Conservation (phyloP, 2,113 vertebrate species). For the Ailuropoda melanoleuca region DNA sequence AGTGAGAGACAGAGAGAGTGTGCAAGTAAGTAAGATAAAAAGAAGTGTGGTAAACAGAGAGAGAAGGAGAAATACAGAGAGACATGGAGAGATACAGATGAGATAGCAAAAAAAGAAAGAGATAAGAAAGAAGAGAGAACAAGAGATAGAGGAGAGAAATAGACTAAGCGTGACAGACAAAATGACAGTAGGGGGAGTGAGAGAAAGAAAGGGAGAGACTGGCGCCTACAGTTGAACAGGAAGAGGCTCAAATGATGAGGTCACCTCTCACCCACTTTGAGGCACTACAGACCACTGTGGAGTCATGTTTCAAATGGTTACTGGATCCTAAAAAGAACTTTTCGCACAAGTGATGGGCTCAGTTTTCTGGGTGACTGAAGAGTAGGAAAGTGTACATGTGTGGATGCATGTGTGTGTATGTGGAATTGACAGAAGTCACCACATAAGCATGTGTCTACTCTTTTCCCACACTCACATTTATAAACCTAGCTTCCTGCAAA, state of each 20-base stretch:
- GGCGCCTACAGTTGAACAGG: neutral
- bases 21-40: neutral
- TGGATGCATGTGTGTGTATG: neutral
- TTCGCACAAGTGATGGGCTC: neutral
- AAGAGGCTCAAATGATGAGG: neutral
- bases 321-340: neutral
- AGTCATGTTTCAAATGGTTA: neutral
- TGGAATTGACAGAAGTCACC: neutral
- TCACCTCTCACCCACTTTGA: neutral
- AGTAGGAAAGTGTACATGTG: neutral
- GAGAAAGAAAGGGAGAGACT: neutral
- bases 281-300: neutral
- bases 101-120: neutral
- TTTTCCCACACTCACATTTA: neutral
- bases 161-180: neutral
- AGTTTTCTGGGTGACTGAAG: neutral
- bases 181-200: neutral
- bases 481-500: constrained; percentile 25
- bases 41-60: neutral
- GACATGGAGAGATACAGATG: neutral
- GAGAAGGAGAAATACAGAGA: neutral
- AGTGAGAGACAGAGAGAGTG: neutral
- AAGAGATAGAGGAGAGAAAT: neutral
- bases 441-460: neutral
- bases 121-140: neutral